Conservation (phyloP, 2,113 vertebrate genomes). For the Pomatostomus ruficeps region DNA sequence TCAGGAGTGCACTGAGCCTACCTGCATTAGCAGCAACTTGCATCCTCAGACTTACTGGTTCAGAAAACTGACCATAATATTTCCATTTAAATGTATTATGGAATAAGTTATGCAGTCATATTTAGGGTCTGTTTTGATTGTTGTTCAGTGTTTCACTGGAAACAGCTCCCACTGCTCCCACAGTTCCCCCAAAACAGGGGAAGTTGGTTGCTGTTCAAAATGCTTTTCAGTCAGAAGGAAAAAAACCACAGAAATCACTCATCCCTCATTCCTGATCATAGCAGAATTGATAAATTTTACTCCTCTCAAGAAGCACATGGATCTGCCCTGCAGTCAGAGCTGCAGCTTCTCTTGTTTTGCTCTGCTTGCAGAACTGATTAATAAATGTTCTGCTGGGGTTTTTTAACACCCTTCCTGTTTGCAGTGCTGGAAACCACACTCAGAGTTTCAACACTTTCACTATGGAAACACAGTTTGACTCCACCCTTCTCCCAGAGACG, state of each 20-base stretch:
- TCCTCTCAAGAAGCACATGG: background rate
- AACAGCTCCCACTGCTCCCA: background rate
- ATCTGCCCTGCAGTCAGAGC: background rate
- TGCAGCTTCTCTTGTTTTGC: background rate
- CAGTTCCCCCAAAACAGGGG: background rate
- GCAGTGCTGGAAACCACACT: background rate
- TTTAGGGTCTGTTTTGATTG: background rate
- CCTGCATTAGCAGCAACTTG: background rate
- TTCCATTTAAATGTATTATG: background rate
- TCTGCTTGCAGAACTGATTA: background rate
- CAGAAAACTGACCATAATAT: background rate
- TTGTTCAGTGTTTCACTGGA: background rate
- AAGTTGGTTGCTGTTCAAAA: background rate
- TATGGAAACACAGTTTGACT: background rate
- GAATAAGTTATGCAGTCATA: background rate
- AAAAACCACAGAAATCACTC: background rate
- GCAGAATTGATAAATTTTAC: background rate
- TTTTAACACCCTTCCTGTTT: background rate
- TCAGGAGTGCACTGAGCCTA: background rate
- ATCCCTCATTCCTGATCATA: background rate
- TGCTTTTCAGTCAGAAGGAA: background rate
- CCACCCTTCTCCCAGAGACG: background rate
- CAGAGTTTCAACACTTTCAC: background rate
- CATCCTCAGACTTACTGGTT: background rate
- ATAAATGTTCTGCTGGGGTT: background rate